Evolutionary conservation across 1,140 invertebrate genomes (phyloP).

Genomic region (Anthonomus grandis): DNA sequence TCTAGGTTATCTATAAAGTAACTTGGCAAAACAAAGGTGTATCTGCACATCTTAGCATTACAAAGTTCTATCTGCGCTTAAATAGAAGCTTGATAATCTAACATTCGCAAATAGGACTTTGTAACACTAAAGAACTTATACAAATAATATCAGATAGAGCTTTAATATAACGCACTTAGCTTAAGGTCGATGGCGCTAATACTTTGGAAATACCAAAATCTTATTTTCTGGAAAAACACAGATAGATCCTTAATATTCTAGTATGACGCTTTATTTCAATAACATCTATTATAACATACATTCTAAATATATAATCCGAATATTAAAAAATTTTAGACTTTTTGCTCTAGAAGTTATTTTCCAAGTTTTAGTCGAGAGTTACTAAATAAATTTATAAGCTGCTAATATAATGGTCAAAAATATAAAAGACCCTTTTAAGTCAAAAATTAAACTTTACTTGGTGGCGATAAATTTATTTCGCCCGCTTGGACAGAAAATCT

Average conservation of each 20-base stretch:
- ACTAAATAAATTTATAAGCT: too few relatives aligned
- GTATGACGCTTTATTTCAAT: too few relatives aligned
- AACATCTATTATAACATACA: too few relatives aligned
- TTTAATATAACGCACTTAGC: background rate
- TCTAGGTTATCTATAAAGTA: background rate
- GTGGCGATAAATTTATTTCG: constrained; percentile 12
- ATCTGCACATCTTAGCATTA: background rate
- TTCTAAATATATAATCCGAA: too few relatives aligned
- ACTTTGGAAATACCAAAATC: background rate
- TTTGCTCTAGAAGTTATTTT: background rate
- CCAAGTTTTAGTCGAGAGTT: too few relatives aligned
- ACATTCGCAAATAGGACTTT: background rate
- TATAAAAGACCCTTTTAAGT: background rate
- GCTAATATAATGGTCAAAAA: too few relatives aligned
- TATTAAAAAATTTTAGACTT: background rate
- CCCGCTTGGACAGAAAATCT: constrained; percentile 7
- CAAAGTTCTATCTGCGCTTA: background rate
- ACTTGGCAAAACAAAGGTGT: background rate
- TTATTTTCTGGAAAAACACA: background rate
- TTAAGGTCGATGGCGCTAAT: background rate
- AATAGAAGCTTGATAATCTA: background rate
- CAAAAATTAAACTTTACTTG: background rate
- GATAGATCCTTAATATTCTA: background rate
- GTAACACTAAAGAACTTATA: background rate
- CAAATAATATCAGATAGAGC: background rate